Conservation (phyloP, 2,797 vertebrate genomes). For the Micromesistius poutassou region DNA sequence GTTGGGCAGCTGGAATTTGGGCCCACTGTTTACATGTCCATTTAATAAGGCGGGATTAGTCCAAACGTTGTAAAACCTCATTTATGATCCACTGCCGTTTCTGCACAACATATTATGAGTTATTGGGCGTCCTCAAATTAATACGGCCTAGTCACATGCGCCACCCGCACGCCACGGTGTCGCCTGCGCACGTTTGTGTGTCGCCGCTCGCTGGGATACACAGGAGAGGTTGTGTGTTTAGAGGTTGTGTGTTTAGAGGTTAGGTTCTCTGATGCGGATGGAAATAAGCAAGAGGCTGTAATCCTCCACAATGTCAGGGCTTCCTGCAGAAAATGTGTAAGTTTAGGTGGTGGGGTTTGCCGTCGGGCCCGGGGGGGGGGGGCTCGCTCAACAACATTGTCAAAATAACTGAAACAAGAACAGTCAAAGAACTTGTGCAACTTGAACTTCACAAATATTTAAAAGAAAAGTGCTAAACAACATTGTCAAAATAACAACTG, state of each 20-base stretch:
- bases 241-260: background rate
- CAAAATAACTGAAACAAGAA: no score
- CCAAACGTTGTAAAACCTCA: conserved; percentile 30
- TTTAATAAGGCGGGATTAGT: conserved; percentile 29
- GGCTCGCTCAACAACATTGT: no score
- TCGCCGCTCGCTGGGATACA: conserved; percentile 5
- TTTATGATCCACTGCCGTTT: conserved; percentile 26
- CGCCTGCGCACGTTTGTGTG: background rate
- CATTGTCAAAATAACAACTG: no score
- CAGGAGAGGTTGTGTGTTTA: background rate
- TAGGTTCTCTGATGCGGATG: background rate
- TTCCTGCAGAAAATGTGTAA: no score
- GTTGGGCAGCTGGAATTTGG: conserved; percentile 26
- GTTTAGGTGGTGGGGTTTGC: no score
- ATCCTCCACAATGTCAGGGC: no score
- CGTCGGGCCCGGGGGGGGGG: no score
- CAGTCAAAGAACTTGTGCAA: no score
- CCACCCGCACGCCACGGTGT: no score
- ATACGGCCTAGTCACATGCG: background rate
- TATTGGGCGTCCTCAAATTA: conserved; percentile 24
- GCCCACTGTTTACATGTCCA: conserved; percentile 24
- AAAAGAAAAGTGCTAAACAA: no score
- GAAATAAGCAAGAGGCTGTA: background rate
- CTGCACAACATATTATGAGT: conserved; percentile 18
- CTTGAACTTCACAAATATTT: no score